phyloP scores from a whole-genome alignment of 1,140 invertebrate species.

The Trichomalopsis sarcophagae region DNA sequence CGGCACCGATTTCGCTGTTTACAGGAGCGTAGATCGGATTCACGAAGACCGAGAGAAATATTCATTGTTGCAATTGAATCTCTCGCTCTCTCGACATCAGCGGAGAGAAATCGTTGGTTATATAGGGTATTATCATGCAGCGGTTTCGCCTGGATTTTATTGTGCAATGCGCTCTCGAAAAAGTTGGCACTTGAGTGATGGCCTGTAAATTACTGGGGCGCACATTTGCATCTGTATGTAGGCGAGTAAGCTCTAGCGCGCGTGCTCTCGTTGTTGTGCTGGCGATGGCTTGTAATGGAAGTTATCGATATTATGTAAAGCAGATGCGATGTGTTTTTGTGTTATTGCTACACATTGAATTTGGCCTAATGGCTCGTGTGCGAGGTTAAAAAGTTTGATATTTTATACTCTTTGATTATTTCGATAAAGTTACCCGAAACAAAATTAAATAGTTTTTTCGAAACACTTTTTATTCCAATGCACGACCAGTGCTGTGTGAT shows the following conservation, averaged over 20 bases:
- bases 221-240: slow-evolving; percentile 8
- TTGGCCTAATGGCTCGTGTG: not conserved
- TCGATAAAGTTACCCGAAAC: not conserved
- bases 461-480: too few species aligned
- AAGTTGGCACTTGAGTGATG: not conserved
- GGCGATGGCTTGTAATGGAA: not conserved
- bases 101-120: too few species aligned
- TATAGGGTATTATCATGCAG: not conserved
- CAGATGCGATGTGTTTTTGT: too few species aligned
- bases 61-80: slow-evolving; percentile 50
- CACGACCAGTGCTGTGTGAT: too few species aligned
- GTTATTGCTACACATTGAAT: too few species aligned
- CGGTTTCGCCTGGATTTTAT: not conserved
- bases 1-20: slow-evolving; percentile 43
- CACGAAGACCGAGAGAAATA: slow-evolving; percentile 8
- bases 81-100: not conserved
- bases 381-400: not conserved
- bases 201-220: slow-evolving; percentile 3
- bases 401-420: slow-evolving; percentile 27
- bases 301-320: not conserved
- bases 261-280: not conserved
- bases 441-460: too few species aligned
- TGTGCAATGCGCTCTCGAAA: not conserved
- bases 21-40: slow-evolving; percentile 36
- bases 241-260: not conserved